Base-by-base conservation (phyloP, 2,888 invertebrate genomes). In the Buathra laborator region DNA sequence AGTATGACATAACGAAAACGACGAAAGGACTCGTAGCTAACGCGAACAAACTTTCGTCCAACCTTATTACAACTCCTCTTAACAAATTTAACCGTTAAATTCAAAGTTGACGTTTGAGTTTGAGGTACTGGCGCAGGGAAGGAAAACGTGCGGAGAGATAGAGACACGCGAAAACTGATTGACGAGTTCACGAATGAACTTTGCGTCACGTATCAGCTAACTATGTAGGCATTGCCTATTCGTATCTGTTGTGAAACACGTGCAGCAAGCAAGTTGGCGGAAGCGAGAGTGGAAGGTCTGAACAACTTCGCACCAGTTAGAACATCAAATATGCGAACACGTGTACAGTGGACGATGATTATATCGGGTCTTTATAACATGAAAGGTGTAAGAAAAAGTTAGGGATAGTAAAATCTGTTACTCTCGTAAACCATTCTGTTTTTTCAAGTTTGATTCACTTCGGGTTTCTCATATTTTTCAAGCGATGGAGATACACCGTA, bases 11-110 rank as follows among this genome's bases (percentile, higher is more conserved):
- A 32, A 83, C 75, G 78, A 83, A 81, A 82, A 83, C 83, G 77
- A 14, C 6, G 81, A 66, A 66, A 76, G 37, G 84, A 86, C 86
- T 75, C 53, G 68, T 79, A 86, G 81, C 86, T 29, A 32, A 87
- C 86, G 86, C 87, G 88, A 87, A 80, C 88, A 90, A 92, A 92
- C 90, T 92, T 91, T 89, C 85, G 86, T 86, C 88, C 89, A 91
- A 91, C 90, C 90, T 91, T 91, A 91, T 92, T 91, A 92, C 90
- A 89, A 91, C 87, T 91, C 85, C 90, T 89, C 90, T 90, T 91
- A 91, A 92, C 91, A 90, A 92, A 92, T 92, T 92, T 90, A 90
- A 90, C 89, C 90, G 89, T 91, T 90, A 89, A 88, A 88, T 88
- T 88, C 89, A 89, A 91, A 90, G 89, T 90, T 89, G 89, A 90